These are phyloP conservation scores for Triplophysa bombifrons DNA, from an alignment of 2,797 vertebrate genomes.

Conservation along the genomic window DNA sequence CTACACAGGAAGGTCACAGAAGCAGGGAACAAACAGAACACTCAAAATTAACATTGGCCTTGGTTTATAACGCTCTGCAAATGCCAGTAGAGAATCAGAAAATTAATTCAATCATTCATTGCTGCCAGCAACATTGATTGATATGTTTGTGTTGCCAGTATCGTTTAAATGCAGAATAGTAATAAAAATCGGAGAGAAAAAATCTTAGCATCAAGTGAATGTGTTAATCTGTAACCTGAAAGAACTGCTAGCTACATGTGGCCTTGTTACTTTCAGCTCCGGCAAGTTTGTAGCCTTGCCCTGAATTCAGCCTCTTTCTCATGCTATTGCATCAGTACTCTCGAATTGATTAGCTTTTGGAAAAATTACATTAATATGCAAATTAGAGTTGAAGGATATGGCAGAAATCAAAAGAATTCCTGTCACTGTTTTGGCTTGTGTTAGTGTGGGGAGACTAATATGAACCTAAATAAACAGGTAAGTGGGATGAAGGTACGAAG, in stretches of 20 bases:
- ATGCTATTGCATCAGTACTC: slow-evolving; percentile 56
- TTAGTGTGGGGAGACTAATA: slow-evolving; percentile 52
- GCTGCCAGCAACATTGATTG: slow-evolving; percentile 44
- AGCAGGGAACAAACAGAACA: slow-evolving; percentile 52
- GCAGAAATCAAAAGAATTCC: slow-evolving; percentile 53
- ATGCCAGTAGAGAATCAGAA: slow-evolving; percentile 28
- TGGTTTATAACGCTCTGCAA: slow-evolving; percentile 45
- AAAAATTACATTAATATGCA: slow-evolving; percentile 52
- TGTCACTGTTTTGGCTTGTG: slow-evolving; percentile 42
- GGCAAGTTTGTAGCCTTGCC: slow-evolving; percentile 38
- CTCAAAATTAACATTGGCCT: slow-evolving; percentile 55
- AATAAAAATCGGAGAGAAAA: slow-evolving; percentile 19
- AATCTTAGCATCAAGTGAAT: not conserved
- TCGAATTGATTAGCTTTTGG: slow-evolving; percentile 47
- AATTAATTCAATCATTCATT: slow-evolving; percentile 15
- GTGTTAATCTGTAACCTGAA: not conserved
- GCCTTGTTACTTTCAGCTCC: slow-evolving; percentile 6
- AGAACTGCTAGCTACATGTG: not conserved
- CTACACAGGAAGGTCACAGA: slow-evolving; percentile 74
- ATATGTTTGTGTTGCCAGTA: slow-evolving; percentile 45
- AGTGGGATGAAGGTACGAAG: slow-evolving; percentile 44
- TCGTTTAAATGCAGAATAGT: slow-evolving; percentile 18
- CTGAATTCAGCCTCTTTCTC: slow-evolving; percentile 36
- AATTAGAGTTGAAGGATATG: slow-evolving; percentile 56
- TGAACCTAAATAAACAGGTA: slow-evolving; percentile 57